phyloP scores from a whole-genome alignment of 2,888 invertebrate species.

The Ophion slaviceki region DNA sequence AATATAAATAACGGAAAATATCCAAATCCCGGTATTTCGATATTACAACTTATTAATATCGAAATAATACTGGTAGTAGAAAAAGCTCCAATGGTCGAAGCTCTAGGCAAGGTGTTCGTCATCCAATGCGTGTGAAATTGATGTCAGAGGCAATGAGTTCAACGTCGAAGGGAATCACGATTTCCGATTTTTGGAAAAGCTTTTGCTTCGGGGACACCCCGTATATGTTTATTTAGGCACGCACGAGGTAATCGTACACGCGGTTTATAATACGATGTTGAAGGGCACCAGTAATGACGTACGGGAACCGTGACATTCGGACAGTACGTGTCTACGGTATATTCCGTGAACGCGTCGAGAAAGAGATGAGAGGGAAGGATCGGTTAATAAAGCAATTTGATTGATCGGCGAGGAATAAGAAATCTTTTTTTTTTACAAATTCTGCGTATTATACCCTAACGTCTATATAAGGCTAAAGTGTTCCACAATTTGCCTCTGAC shows the following conservation, averaged over 20 bases:
- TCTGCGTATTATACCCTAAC: neutral
- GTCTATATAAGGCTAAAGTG: no score
- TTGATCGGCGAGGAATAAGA: conserved; percentile 23
- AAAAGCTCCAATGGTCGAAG: no score
- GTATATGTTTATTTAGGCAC: neutral
- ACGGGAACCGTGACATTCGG: conserved; percentile 31
- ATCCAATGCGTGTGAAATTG: neutral
- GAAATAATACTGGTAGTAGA: no score
- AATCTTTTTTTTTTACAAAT: conserved; percentile 38
- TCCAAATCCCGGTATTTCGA: no score
- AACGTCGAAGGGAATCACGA: neutral
- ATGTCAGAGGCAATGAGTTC: neutral
- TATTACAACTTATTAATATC: no score
- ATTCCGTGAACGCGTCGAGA: conserved; percentile 19
- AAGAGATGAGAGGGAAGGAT: conserved; percentile 24
- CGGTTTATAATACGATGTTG: conserved; percentile 26
- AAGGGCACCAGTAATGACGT: conserved; percentile 9
- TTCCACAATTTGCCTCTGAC: no score
- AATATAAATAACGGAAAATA: no score
- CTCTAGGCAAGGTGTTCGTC: no score
- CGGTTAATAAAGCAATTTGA: conserved; percentile 59
- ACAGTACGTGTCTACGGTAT: conserved; percentile 38
- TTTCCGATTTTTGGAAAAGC: neutral
- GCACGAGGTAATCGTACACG: neutral
- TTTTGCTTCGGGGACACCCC: neutral